Conservation (phyloP, 2,797 vertebrate species). For the Pyrocephalus nanus region DNA sequence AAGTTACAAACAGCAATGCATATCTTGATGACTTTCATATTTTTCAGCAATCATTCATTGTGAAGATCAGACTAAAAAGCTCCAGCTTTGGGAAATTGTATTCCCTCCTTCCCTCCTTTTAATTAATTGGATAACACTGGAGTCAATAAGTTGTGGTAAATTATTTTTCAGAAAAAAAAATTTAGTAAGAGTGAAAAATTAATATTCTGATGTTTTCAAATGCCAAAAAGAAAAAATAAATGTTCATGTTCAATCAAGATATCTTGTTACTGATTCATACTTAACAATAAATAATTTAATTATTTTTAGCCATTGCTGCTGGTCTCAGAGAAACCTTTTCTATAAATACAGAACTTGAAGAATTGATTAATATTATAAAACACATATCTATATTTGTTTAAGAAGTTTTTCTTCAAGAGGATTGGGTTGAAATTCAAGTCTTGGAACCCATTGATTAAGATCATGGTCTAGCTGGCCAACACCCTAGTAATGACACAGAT, state of each 20-base stretch:
- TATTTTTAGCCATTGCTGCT: background rate
- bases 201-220: background rate
- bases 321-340: background rate
- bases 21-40: background rate
- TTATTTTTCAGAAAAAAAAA: background rate
- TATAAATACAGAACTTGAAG: background rate
- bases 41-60: background rate
- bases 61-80: background rate
- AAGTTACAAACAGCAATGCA: background rate
- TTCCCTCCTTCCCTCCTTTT: background rate
- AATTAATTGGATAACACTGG: background rate
- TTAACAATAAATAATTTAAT: background rate
- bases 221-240: background rate
- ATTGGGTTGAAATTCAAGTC: background rate
- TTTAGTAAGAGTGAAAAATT: background rate
- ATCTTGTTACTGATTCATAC: background rate
- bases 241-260: background rate
- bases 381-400: background rate
- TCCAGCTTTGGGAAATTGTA: background rate
- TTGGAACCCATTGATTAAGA: background rate
- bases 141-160: background rate
- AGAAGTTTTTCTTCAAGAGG: background rate
- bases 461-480: background rate
- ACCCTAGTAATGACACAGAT: background rate
- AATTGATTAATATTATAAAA: background rate